Percentiles rank a stretch among this genome's conserved stretches.
These are phyloP conservation scores for Clunio marinus DNA, from an alignment of 2,888 invertebrate genomes.

Conservation along the genomic window DNA sequence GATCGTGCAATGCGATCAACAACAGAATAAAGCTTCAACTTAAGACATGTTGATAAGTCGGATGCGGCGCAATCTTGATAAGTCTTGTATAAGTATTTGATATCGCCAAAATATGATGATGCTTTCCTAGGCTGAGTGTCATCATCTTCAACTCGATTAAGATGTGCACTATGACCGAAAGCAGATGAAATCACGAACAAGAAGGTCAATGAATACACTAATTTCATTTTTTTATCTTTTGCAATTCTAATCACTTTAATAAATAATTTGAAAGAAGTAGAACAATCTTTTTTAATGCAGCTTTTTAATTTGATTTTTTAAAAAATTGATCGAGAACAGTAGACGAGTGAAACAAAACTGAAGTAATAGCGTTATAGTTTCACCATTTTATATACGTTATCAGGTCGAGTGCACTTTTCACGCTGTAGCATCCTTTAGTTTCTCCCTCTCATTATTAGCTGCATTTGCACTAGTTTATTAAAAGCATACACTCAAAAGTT, in stretches of 20 bases:
- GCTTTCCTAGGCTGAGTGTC: conserved; percentile 25
- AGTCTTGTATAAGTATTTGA: conserved; percentile 69
- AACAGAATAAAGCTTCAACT: conserved; percentile 72
- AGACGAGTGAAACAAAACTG: conserved; percentile 38
- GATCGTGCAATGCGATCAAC: conserved; percentile 67
- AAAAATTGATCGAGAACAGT: conserved; percentile 30
- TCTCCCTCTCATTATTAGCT: conserved; percentile 9
- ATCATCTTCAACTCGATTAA: conserved; percentile 30
- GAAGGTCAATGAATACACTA: conserved; percentile 37
- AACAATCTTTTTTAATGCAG: neutral
- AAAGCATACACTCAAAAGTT: conserved; percentile 2
- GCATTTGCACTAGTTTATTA: neutral
- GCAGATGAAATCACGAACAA: conserved; percentile 38
- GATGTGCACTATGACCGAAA: conserved; percentile 38
- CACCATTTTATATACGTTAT: conserved; percentile 39
- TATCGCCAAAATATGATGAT: conserved; percentile 58
- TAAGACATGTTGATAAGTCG: conserved; percentile 69
- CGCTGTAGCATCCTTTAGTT: conserved; percentile 33
- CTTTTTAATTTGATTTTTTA: neutral
- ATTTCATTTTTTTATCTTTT: conserved; percentile 35
- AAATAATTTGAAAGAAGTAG: neutral
- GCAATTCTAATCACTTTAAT: neutral
- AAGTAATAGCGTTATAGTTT: conserved; percentile 29
- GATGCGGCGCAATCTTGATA: conserved; percentile 74
- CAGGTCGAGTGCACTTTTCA: conserved; percentile 21